phyloP scores from a whole-genome alignment of 2,113 vertebrate species.

The Erythrocebus patas region DNA sequence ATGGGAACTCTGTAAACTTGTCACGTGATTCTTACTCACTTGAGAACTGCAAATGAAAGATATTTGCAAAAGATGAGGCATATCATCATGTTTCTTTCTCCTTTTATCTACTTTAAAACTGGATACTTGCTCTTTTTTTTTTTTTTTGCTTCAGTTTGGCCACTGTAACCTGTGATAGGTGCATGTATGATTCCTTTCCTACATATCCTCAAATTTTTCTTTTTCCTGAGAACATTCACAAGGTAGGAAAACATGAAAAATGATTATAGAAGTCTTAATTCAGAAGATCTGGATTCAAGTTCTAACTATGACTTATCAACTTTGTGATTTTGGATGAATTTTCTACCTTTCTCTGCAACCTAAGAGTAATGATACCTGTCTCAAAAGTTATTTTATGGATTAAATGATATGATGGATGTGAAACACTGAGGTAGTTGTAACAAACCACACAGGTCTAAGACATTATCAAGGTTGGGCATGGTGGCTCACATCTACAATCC shows the following conservation, averaged over 20 bases:
- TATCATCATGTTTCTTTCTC: neutral
- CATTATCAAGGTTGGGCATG: neutral
- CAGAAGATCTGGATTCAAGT: neutral
- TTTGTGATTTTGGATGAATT: neutral
- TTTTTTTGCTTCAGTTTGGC: neutral
- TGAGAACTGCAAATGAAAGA: neutral
- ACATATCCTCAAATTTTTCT: neutral
- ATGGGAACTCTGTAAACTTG: neutral
- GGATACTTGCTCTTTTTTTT: neutral
- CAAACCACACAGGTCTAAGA: neutral
- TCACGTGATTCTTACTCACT: neutral
- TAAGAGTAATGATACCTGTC: neutral
- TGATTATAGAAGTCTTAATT: neutral
- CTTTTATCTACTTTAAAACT: neutral
- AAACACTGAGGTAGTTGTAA: neutral
- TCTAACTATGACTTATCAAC: neutral
- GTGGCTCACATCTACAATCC: too few species aligned
- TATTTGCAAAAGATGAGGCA: neutral
- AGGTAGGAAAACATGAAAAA: neutral
- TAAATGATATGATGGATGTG: neutral
- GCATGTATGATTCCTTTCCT: neutral
- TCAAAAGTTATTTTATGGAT: neutral
- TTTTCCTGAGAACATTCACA: neutral
- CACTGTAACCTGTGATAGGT: neutral
- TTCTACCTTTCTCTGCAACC: neutral